These are phyloP conservation scores for Tetraodon nigroviridis DNA, from an alignment of 2,113 vertebrate species.

Conservation along the genomic window DNA sequence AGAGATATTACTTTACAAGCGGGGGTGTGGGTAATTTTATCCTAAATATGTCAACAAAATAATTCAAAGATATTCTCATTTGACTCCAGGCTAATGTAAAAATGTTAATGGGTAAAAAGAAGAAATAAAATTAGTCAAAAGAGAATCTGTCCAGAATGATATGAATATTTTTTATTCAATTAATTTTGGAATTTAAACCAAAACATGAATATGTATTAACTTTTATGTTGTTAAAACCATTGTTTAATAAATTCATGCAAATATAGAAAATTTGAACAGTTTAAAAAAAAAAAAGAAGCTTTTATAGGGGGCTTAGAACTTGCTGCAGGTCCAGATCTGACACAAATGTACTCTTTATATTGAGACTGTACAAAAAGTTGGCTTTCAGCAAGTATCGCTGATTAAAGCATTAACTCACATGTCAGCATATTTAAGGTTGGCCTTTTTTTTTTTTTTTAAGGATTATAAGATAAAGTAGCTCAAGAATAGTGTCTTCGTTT, in stretches of 20 bases:
- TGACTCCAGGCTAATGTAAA: slow-evolving; percentile 46
- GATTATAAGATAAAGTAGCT: slow-evolving; percentile 21
- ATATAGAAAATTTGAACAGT: too few species aligned
- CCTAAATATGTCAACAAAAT: slow-evolving; percentile 62
- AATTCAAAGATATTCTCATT: slow-evolving; percentile 33
- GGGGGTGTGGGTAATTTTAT: slow-evolving; percentile 31
- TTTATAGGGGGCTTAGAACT: not conserved
- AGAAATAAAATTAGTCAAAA: slow-evolving; percentile 28
- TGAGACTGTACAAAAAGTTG: not conserved
- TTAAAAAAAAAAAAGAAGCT: too few species aligned
- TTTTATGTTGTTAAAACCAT: not conserved
- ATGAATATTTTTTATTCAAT: not conserved
- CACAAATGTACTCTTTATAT: not conserved
- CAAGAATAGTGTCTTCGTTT: slow-evolving; percentile 21
- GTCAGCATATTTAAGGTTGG: slow-evolving; percentile 20
- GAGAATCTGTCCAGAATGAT: not conserved
- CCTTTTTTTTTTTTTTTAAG: not conserved
- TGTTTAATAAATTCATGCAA: too few species aligned
- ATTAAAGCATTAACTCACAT: slow-evolving; percentile 18
- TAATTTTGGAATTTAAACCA: not conserved
- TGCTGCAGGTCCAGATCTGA: not conserved
- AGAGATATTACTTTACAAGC: slow-evolving; percentile 50
- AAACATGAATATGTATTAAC: not conserved
- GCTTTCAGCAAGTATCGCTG: not conserved
- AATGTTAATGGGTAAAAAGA: slow-evolving; percentile 38